Conservation (phyloP, 2,888 invertebrate genomes). For the Eupithecia abbreviata region DNA sequence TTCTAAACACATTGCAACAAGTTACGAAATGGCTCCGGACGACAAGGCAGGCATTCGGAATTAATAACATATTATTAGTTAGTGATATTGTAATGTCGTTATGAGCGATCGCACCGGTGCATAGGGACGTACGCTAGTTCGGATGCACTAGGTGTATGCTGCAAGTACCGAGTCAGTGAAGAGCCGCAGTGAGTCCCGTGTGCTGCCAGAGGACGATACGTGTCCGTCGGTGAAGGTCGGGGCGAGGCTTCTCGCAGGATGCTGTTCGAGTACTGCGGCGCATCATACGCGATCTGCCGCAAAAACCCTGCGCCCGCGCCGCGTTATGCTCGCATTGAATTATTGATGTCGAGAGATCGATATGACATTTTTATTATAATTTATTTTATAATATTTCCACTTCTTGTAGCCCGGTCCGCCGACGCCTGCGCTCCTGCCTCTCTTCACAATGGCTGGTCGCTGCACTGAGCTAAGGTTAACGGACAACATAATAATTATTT, state of each 20-base stretch:
- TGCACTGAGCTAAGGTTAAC: background rate
- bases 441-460: background rate
- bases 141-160: background rate
- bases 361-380: slow-evolving; percentile 22
- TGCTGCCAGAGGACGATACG: background rate
- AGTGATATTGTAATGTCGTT: background rate
- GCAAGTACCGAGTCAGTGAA: background rate
- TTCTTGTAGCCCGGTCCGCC: slow-evolving; percentile 8
- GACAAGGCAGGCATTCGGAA: background rate
- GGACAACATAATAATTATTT: background rate
- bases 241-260: slow-evolving; percentile 34
- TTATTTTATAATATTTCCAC: slow-evolving; percentile 12
- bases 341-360: slow-evolving; percentile 28
- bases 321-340: slow-evolving; percentile 30
- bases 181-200: too few species aligned
- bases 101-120: background rate
- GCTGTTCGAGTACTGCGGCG: slow-evolving; percentile 13
- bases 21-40: background rate
- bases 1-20: background rate
- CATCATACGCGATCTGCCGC: slow-evolving; percentile 15
- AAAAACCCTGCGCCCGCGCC: slow-evolving; percentile 13
- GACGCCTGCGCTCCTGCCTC: background rate
- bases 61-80: background rate
- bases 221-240: slow-evolving; percentile 8
- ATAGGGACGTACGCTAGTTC: too few species aligned